Evolutionary conservation across 2,797 vertebrate genomes (phyloP).

Genomic region (Myripristis jacobus): DNA sequence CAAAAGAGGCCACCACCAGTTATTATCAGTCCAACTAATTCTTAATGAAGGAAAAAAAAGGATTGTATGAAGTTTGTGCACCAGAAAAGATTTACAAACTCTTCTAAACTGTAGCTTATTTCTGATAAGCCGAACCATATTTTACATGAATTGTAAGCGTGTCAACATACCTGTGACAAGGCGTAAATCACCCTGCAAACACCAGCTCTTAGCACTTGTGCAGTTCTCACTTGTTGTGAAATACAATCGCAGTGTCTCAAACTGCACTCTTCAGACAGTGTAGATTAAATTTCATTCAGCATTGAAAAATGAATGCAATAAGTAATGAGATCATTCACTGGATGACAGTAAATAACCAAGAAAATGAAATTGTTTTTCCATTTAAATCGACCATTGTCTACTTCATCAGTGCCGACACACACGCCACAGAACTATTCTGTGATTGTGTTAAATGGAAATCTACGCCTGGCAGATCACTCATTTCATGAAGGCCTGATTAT

Average conservation of each 20-base stretch:
- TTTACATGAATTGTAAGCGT: not conserved
- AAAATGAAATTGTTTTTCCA: constrained; percentile 24
- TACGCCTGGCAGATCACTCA: constrained; percentile 38
- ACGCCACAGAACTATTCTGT: constrained; percentile 30
- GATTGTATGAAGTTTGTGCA: too few relatives aligned
- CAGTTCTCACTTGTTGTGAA: constrained; percentile 17
- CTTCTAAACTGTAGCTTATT: not conserved
- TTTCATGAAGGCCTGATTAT: constrained; percentile 69
- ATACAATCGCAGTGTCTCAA: constrained; percentile 16
- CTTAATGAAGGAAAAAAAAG: too few relatives aligned
- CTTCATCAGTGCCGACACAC: constrained; percentile 48
- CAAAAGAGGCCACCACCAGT: too few relatives aligned
- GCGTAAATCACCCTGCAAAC: constrained; percentile 8
- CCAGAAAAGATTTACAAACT: too few relatives aligned
- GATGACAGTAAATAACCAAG: constrained; percentile 50
- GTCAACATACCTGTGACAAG: constrained; percentile 12
- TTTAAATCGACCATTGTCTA: constrained; percentile 47
- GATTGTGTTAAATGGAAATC: constrained; percentile 32
- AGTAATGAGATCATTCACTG: constrained; percentile 44
- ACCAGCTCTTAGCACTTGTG: not conserved
- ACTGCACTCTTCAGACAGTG: constrained; percentile 20
- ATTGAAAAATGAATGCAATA: constrained; percentile 30
- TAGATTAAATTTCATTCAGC: constrained; percentile 20
- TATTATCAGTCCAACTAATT: too few relatives aligned
- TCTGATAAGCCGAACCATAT: not conserved